Base-by-base conservation (phyloP, 2,797 vertebrate species). In the Helarctos malayanus region DNA sequence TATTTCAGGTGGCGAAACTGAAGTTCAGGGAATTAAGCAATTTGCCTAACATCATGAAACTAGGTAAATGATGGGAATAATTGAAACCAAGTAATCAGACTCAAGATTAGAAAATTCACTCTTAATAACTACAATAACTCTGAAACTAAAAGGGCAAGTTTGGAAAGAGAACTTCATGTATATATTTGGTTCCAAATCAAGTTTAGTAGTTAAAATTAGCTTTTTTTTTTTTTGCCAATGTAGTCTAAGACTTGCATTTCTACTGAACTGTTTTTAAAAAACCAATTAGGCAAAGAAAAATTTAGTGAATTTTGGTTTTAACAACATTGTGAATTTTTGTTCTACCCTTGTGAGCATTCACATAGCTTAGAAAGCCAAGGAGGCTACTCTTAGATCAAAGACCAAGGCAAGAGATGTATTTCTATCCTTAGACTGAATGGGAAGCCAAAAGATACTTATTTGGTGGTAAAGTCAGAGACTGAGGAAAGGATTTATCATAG, bases 1-100 rank as follows among this genome's bases (percentile, higher is more conserved):
- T 59, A 76, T 73, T 52, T 49, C 69, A 87, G 21, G 27, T 65
- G 52, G 75, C 25, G 18, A 89, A 63, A 69, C 45, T 69, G 27
- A 56, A 25, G 23, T 78, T 94, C 41, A 86, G 65, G 73, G 27
- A 7, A 75, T 61, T 61, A 45, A 80, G 49, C 11, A 13, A 71
- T 25, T 59, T 61, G 11, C 61, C 56, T 47, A 57, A 71, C 45
- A 78, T 86, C 47, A 23, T 49, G 25, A 87, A 91, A 27, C 29
- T 78, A 83, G 57, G 41, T 47, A 35, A 81, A n/a, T 35, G 21
- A 56, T 32, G 38, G 73, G 32, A 88, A 73, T 47, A 83, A 69
- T 47, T 83, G 87, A 94, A 96, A 49, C 49, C 35, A 92, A 94
- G 18, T 71, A 23, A n/a, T 82, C 78, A 94, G 69, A 83, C 14